Evolutionary conservation across 2,888 invertebrate species (phyloP).

Genomic region (Nebria brevicollis): DNA sequence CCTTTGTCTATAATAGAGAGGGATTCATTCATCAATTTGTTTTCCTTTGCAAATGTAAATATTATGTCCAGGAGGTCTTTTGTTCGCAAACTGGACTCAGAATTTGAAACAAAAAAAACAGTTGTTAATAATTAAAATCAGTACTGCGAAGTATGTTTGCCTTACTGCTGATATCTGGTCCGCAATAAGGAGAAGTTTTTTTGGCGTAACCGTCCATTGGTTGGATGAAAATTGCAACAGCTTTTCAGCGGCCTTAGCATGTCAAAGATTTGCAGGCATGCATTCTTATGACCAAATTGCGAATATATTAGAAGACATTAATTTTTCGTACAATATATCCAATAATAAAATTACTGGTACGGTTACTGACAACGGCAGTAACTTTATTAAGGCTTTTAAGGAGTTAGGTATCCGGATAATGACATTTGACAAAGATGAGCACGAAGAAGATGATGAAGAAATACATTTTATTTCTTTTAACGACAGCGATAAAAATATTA

Average conservation of each 20-base stretch:
- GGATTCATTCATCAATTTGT: background rate
- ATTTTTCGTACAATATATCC: background rate
- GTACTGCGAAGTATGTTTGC: conserved; percentile 23
- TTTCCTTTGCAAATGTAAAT: background rate
- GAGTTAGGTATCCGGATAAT: background rate
- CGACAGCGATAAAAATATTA: background rate
- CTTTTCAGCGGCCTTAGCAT: conserved; percentile 21
- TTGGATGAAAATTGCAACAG: conserved; percentile 31
- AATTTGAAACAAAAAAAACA: background rate
- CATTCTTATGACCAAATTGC: conserved; percentile 32
- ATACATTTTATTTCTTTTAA: background rate
- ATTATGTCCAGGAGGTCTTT: background rate
- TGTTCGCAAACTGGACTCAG: background rate
- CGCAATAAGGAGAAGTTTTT: conserved; percentile 24
- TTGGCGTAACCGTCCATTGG: conserved; percentile 39
- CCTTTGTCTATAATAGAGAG: background rate
- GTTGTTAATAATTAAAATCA: conserved; percentile 4
- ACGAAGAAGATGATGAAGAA: background rate
- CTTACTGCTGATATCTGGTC: conserved; percentile 43
- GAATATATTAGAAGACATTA: conserved; percentile 26
- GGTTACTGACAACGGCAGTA: conserved; percentile 25
- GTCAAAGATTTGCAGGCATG: conserved; percentile 25
- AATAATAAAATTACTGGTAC: conserved; percentile 34
- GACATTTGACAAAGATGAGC: background rate
- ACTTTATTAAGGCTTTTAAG: conserved; percentile 24